Evolutionary conservation across 1,140 invertebrate genomes (phyloP), one percentile per base, ranked within the genome.

Genomic region (Leptinotarsa texana): DNA sequence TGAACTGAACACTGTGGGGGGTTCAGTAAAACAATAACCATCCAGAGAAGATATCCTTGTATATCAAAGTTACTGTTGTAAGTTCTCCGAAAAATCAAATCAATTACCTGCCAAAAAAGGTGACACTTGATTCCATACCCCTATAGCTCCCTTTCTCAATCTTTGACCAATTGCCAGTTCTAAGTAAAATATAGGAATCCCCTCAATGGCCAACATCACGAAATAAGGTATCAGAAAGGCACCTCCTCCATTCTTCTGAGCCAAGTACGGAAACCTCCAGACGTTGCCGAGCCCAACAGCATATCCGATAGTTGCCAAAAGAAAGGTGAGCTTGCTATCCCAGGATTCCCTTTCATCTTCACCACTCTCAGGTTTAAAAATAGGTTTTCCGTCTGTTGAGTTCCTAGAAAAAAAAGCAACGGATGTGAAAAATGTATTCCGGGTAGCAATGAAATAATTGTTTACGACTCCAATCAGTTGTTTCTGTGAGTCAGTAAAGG

Each of bases 221-320:
- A 97, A 94, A 84, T 97, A 97, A 0, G 95, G 95, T 76, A 98
- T 96, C 27, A 98, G 87, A 84, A 98, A 98, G 62, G 96, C 96
- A 84, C 95, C 95, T 76, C 95, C 95, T 0, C 95, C 95, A 82
- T 97, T 97, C 83, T 96, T 96, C 83, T 97, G 95, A 1, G 95
- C 94, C 76, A 97, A 86, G 86, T 96, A 96, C 0, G 95, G 94
- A 87, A 96, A 96, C 78, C 94, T 88, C 96, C 96, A 98, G 1
- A 97, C 95, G 80, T 97, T 97, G n/a, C 96, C 96, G 6, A 98
- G 88, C 0, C 96, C 96, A 0, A 97, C 95, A n/a, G 95, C 95
- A 80, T 97, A 88, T 78, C 96, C 96, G 17, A 97, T 92, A 17
- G 95, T 96, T 0, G 96, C 95, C 69, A 98, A 84, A 4, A 97